A percentile compares a stretch with the other conserved stretches of the same genome.
These are phyloP conservation scores for Pachydiplax longipennis DNA, from an alignment of 2,888 invertebrate genomes.

Conservation along the genomic window DNA sequence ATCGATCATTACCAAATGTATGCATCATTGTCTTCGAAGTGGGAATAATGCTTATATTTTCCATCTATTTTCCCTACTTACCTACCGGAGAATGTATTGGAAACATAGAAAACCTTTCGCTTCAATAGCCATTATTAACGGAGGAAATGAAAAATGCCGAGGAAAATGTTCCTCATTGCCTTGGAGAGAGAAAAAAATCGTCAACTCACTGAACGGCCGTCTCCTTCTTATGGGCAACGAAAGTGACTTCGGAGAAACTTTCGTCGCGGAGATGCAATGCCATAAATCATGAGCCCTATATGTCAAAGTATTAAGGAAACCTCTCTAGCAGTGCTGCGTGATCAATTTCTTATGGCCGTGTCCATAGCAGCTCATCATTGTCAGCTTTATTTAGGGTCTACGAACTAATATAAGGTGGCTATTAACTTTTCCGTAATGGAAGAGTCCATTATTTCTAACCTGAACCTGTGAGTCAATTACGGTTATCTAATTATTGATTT, in stretches of 20 bases:
- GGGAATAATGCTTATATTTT: not conserved
- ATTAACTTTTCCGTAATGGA: too few species aligned
- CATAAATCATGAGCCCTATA: not conserved
- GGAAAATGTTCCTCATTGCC: not conserved
- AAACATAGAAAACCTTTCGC: not conserved
- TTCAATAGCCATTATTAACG: not conserved
- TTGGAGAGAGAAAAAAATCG: not conserved
- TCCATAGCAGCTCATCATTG: too few species aligned
- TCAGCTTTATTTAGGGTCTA: too few species aligned
- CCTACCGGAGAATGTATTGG: not conserved
- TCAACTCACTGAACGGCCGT: not conserved
- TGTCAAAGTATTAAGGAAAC: not conserved
- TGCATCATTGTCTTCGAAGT: not conserved
- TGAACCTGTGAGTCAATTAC: too few species aligned
- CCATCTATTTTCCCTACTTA: not conserved
- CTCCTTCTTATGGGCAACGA: not conserved
- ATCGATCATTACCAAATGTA: not conserved
- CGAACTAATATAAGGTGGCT: too few species aligned
- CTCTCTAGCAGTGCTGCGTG: not conserved
- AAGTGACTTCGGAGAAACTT: not conserved
- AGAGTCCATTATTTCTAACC: too few species aligned
- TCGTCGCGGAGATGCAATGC: not conserved
- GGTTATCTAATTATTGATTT: too few species aligned
- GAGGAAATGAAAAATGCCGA: not conserved
- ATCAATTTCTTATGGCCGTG: too few species aligned